Evolutionary conservation across 2,113 vertebrate genomes (phyloP), one percentile per base, ranked within the genome.

Genomic region (Engraulis encrasicolus): DNA sequence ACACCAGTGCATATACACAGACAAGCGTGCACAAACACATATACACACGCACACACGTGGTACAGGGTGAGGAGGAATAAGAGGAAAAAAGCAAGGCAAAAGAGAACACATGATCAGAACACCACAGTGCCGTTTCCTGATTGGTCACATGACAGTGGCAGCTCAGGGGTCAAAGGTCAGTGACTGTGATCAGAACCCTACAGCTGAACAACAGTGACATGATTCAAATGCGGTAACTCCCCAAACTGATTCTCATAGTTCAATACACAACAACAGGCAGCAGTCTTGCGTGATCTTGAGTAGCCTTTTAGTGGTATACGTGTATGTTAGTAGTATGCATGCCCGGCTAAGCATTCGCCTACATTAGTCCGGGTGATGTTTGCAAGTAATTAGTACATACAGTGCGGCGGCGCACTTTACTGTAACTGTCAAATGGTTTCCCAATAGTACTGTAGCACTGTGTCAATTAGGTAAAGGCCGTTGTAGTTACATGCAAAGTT

Each of bases 11-110:
- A n/a, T n/a, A n/a, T n/a, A n/a, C n/a, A n/a, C n/a, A n/a, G n/a
- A n/a, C n/a, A n/a, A n/a, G n/a, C n/a, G n/a, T n/a, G n/a, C n/a
- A 61, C 20, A 40, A 38, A 50, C 61, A 82, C 40, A 82, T 23
- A 49, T 40, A 84, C 52, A 80, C 38, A 34, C 50, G 66, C n/a
- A 27, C 0, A 1, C 31, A 40, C 0, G 18, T 18, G 49, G 78
- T 7, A 2, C 18, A 14, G 15, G 81, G 15, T 4, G 38, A 58
- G 38, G 5, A 27, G 61, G 48, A 31, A 34, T 31, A 19, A n/a
- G 36, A 79, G 17, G 31, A 18, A n/a, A 20, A 27, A 50, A 36
- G 17, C 27, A 23, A n/a, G 23, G 27, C 6, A 6, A 14, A 74
- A 34, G 66, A 74, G 27, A 31, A 74, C 1, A 74, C 66, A 74